Evolutionary conservation across 2,888 invertebrate species (phyloP), one percentile per base, ranked within the genome.

Genomic region (Metellina segmentata): DNA sequence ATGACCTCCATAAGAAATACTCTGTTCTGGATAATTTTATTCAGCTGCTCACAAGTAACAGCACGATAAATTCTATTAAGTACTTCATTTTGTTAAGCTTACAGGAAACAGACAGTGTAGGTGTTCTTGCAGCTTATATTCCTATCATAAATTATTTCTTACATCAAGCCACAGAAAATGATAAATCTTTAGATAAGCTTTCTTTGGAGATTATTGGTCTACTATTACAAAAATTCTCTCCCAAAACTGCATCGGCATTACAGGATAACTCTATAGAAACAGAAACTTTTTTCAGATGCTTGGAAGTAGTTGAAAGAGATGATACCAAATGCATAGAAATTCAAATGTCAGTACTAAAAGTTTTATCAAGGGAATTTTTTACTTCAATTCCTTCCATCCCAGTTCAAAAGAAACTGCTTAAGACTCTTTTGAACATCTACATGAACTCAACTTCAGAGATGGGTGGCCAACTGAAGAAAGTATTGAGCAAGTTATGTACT

Each of bases 321-420:
- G n/a, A 19, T 9, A 13, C n/a, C 52, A 51, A n/a, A 7, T 51
- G 69, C n/a, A 51, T 7, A 51, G 7, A 8, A 11, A 11, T 90
- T 51, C 85, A 85, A 16, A 8, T 13, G 20, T 19, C 61, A 1
- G 9, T 81, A 0, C 49, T 89, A 48, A 71, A 81, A 16, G 48
- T 81, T 6, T 87, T 94, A 20, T 94, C 93, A 7, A 94, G 93
- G 81, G 94, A 94, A 34, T 94, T 95, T 83, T 94, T 94, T 85
- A 83, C 85, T 11, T 92, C 91, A 7, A 92, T 95, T 16, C 93
- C 94, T 13, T 93, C 93, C 6, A 87, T 89, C 13, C 83, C 90
- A 1, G 86, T 94, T 2, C 94, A 94, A 86, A 93, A 94, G 79
- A 61, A 89, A 72, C 81, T 94, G 49, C 81, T 94, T 79, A 70